These are phyloP conservation scores for Theretra japonica DNA, from an alignment of 2,888 invertebrate genomes.

Conservation along the genomic window DNA sequence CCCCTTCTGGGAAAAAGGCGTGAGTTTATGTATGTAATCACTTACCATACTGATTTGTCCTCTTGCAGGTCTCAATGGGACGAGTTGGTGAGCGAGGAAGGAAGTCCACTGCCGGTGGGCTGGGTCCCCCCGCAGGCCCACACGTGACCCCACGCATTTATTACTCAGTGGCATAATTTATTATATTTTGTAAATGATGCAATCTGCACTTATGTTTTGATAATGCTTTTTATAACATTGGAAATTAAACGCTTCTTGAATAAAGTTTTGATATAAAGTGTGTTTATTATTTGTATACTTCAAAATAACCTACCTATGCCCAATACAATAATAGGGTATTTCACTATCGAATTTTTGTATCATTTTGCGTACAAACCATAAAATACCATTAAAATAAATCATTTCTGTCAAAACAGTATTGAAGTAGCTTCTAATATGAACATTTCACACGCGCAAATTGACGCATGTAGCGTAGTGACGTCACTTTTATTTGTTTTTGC, in stretches of 20 bases:
- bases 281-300: neutral
- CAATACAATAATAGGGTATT: too few relatives aligned
- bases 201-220: constrained; percentile 36
- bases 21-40: too few relatives aligned
- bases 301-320: neutral
- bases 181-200: constrained; percentile 36
- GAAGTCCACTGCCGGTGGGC: constrained; percentile 87
- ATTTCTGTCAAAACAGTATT: too few relatives aligned
- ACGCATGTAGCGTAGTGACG: too few relatives aligned
- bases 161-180: constrained; percentile 7
- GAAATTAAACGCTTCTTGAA: constrained; percentile 7
- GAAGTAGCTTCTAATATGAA: too few relatives aligned
- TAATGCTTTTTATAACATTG: constrained; percentile 20
- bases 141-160: constrained; percentile 24
- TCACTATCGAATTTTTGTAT: too few relatives aligned
- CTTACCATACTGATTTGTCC: too few relatives aligned
- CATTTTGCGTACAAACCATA: too few relatives aligned
- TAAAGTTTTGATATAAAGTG: neutral
- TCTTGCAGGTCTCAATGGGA: constrained; percentile 83
- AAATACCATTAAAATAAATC: too few relatives aligned
- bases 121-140: constrained; percentile 86
- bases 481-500: too few relatives aligned
- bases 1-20: too few relatives aligned
- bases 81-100: constrained; percentile 69
- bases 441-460: too few relatives aligned